Percentiles rank a stretch among this genome's conserved stretches.
Evolutionary conservation across 2,113 vertebrate species (phyloP).

Genomic region (Monopterus albus): DNA sequence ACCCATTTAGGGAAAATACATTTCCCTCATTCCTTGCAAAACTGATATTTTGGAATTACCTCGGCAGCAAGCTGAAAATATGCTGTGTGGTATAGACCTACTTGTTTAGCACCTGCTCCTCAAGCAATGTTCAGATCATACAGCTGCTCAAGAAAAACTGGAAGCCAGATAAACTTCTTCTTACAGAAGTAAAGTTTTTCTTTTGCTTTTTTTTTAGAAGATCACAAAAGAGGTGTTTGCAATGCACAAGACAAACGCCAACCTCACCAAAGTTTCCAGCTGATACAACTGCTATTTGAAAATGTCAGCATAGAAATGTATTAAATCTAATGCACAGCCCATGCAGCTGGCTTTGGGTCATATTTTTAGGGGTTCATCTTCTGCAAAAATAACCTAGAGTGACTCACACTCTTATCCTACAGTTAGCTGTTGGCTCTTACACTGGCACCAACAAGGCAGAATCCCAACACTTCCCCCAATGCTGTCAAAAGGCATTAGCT

Average conservation of each 20-base stretch:
- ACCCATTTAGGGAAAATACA: neutral
- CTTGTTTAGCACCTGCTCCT: constrained; percentile 4
- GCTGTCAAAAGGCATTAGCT: constrained; percentile 49
- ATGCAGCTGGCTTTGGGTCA: neutral
- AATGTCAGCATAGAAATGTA: constrained; percentile 15
- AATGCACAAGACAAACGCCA: neutral
- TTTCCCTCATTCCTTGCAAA: neutral
- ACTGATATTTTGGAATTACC: neutral
- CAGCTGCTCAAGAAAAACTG: constrained; percentile 4
- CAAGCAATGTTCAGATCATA: constrained; percentile 8
- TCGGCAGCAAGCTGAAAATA: neutral
- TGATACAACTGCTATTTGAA: neutral
- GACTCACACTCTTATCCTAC: constrained; percentile 27
- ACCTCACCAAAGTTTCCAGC: neutral
- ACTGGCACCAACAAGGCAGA: constrained; percentile 10
- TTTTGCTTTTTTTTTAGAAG: no score
- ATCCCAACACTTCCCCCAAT: constrained; percentile 31
- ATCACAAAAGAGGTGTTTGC: neutral
- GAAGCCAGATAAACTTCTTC: constrained; percentile 29
- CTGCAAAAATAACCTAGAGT: constrained; percentile 9
- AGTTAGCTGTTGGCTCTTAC: constrained; percentile 18
- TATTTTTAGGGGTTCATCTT: constrained; percentile 3
- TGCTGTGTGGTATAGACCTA: neutral
- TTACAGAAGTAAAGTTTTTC: neutral
- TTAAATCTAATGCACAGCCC: constrained; percentile 12